These are phyloP conservation scores for Cetonia aurata DNA, from an alignment of 2,888 invertebrate species.

Conservation along the genomic window DNA sequence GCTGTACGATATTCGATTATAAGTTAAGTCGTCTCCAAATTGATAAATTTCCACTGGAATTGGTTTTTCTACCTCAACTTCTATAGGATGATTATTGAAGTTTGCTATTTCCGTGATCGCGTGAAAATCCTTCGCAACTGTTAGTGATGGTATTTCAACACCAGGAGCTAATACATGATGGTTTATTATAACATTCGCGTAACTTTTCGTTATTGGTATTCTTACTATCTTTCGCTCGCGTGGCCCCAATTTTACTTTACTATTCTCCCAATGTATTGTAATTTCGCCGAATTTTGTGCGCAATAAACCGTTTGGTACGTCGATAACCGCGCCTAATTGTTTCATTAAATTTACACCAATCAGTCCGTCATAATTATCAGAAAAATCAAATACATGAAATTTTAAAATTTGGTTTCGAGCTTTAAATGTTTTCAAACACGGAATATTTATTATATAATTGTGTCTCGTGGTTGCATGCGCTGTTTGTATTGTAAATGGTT, in stretches of 20 bases:
- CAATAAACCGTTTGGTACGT: neutral
- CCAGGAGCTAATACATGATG: slow-evolving; percentile 22
- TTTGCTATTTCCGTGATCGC: slow-evolving; percentile 27
- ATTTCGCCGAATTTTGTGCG: neutral
- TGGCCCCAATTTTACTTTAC: too few relatives aligned
- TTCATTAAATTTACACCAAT: slow-evolving; percentile 9
- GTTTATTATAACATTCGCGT: neutral
- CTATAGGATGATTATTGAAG: slow-evolving; percentile 23
- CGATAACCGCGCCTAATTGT: neutral
- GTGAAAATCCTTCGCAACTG: neutral
- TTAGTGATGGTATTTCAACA: slow-evolving; percentile 23
- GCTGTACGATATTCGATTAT: too few relatives aligned
- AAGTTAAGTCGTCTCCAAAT: too few relatives aligned
- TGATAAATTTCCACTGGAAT: neutral
- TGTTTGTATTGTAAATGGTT: too few relatives aligned
- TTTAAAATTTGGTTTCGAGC: neutral
- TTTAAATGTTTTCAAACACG: neutral
- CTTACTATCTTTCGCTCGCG: slow-evolving; percentile 40
- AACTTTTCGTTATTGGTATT: slow-evolving; percentile 28
- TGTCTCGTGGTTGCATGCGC: too few relatives aligned
- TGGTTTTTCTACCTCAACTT: slow-evolving; percentile 13
- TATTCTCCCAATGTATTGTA: neutral
- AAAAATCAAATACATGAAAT: slow-evolving; percentile 10
- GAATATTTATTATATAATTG: slow-evolving; percentile 1
- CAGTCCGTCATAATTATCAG: slow-evolving; percentile 13